Percentiles rank a stretch among this genome's conserved stretches.
These are phyloP conservation scores for Tauraco erythrolophus DNA, from an alignment of 2,113 vertebrate genomes.

Conservation along the genomic window DNA sequence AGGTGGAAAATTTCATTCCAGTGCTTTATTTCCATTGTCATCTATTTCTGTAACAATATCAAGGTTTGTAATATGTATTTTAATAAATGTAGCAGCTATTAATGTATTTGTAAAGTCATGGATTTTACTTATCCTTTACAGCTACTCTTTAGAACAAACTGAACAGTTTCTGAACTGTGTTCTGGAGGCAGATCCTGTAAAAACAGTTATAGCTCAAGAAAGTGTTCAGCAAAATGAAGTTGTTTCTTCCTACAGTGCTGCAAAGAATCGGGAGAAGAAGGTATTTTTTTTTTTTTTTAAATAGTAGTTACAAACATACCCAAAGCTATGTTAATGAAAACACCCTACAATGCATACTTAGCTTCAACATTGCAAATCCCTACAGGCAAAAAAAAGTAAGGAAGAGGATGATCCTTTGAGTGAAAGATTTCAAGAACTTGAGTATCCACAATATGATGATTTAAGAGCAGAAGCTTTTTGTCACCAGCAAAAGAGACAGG, in stretches of 20 bases:
- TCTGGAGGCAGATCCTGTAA: constrained; percentile 89
- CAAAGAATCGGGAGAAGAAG: constrained; percentile 80
- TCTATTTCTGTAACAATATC: neutral
- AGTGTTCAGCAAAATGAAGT: constrained; percentile 71
- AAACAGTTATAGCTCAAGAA: constrained; percentile 90
- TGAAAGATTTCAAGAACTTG: constrained; percentile 85
- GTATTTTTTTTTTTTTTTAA: constrained; percentile 38
- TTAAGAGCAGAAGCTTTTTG: constrained; percentile 91
- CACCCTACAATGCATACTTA: neutral
- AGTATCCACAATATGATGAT: constrained; percentile 90
- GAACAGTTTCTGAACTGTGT: constrained; percentile 89
- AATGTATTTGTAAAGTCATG: neutral
- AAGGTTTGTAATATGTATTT: neutral
- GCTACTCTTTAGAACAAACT: constrained; percentile 90
- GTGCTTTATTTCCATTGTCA: neutral
- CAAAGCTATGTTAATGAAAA: neutral
- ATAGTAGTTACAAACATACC: neutral
- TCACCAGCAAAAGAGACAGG: constrained; percentile 86
- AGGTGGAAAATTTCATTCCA: neutral
- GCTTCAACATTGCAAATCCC: neutral
- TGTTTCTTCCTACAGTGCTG: constrained; percentile 33
- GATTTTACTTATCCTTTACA: constrained; percentile 61
- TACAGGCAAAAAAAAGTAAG: constrained; percentile 74
- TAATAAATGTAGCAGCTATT: neutral
- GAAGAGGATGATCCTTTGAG: constrained; percentile 69